Percentiles rank a stretch among this genome's conserved stretches.
Conservation (phyloP, 1,140 invertebrate species). For the Lineus longissimus region DNA sequence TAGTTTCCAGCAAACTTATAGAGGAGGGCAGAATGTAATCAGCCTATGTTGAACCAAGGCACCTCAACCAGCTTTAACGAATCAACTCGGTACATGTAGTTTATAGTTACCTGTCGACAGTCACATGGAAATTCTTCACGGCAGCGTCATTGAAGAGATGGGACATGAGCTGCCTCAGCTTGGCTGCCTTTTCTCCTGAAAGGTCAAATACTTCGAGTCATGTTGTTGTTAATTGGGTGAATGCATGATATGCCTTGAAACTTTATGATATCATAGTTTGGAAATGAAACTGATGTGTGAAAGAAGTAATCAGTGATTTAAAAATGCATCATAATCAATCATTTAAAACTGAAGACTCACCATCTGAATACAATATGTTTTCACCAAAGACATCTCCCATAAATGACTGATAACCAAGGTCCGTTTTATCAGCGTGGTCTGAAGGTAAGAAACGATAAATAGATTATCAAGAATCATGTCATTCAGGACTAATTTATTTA, state of each 20-base stretch:
- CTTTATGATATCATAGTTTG: background rate
- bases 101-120: conserved; percentile 29
- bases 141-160: conserved; percentile 29
- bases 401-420: conserved; percentile 38
- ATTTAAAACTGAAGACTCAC: conserved; percentile 24
- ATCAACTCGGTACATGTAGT: too few species aligned
- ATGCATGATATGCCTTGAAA: background rate
- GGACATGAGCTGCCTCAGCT: conserved; percentile 24
- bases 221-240: background rate
- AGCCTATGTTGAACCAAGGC: too few species aligned
- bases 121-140: conserved; percentile 26
- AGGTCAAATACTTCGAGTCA: background rate
- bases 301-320: background rate
- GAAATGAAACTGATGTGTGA: background rate
- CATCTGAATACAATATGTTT: conserved; percentile 42
- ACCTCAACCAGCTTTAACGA: too few species aligned
- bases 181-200: conserved; percentile 29
- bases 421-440: conserved; percentile 28
- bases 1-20: too few species aligned
- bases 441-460: too few species aligned
- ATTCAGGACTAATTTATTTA: too few species aligned
- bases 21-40: too few species aligned
- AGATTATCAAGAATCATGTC: too few species aligned
- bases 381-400: conserved; percentile 39
- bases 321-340: background rate